These are phyloP conservation scores for Mesodorylaimus sp. DNA, from an alignment of 2,888 invertebrate genomes.

Conservation along the genomic window DNA sequence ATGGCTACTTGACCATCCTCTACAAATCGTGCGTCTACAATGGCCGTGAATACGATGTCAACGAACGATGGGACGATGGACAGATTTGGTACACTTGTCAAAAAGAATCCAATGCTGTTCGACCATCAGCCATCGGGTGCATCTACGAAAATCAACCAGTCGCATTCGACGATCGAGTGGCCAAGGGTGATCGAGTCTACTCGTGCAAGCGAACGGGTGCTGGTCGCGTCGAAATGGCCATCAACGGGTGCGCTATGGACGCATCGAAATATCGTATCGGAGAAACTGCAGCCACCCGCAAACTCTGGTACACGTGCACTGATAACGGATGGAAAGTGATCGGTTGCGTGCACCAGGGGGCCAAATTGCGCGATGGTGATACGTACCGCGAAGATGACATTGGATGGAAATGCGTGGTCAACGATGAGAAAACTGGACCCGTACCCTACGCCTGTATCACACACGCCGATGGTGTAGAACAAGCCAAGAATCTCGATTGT, in stretches of 20 bases:
- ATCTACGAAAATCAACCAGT: neutral
- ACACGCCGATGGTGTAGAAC: neutral
- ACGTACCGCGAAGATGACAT: no score
- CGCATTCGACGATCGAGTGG: neutral
- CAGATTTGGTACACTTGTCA: no score
- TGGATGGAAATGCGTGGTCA: no score
- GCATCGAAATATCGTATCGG: conserved; percentile 18
- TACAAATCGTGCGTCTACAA: no score
- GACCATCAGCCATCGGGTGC: no score
- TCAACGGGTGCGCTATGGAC: conserved; percentile 22
- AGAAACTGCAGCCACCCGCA: conserved; percentile 9
- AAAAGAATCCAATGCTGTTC: no score
- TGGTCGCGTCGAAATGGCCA: conserved; percentile 20
- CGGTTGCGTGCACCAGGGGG: conserved; percentile 4
- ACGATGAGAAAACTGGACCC: neutral
- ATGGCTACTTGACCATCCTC: no score
- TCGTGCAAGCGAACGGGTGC: conserved; percentile 20
- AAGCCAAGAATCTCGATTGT: neutral
- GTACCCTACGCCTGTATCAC: neutral
- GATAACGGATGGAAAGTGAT: neutral
- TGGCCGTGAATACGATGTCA: no score
- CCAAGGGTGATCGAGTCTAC: conserved; percentile 12
- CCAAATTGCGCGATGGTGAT: no score
- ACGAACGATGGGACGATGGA: no score
- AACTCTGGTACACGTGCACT: conserved; percentile 4